Evolutionary conservation across 1,140 invertebrate genomes (phyloP).

Genomic region (Macrocentrus cingulum): DNA sequence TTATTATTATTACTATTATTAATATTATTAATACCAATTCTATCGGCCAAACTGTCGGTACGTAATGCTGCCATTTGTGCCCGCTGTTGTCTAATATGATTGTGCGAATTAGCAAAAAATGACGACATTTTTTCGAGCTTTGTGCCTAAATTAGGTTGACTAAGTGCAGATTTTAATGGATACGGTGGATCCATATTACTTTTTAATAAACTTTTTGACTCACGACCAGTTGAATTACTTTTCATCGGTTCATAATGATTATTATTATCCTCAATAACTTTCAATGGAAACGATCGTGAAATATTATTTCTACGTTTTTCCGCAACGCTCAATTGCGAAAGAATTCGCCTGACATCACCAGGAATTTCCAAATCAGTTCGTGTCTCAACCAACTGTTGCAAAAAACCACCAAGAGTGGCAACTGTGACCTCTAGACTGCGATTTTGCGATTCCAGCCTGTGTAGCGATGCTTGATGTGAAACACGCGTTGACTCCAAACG

Average conservation of each 20-base stretch:
- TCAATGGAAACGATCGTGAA: constrained; percentile 56
- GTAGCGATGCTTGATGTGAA: constrained; percentile 62
- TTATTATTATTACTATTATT: too few species aligned
- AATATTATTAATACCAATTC: constrained; percentile 15
- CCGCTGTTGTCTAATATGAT: constrained; percentile 64
- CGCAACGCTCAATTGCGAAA: constrained; percentile 60
- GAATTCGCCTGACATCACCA: constrained; percentile 66
- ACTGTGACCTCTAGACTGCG: constrained; percentile 68
- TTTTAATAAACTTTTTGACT: constrained; percentile 42
- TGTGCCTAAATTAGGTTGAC: constrained; percentile 56
- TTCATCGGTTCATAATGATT: constrained; percentile 58
- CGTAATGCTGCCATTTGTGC: constrained; percentile 46
- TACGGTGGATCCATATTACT: constrained; percentile 45
- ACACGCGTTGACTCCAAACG: constrained; percentile 64
- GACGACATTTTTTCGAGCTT: constrained; percentile 59
- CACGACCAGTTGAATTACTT: constrained; percentile 50
- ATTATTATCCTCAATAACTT: constrained; percentile 60
- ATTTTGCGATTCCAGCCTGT: constrained; percentile 66
- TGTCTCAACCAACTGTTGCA: constrained; percentile 63
- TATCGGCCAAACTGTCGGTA: constrained; percentile 32
- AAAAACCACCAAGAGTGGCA: constrained; percentile 63
- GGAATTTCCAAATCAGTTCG: constrained; percentile 66
- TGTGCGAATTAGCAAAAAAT: constrained; percentile 68
- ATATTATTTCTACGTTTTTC: constrained; percentile 54
- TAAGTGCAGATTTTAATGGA: constrained; percentile 54